Evolutionary conservation across 2,113 vertebrate species (phyloP), one percentile per base, ranked within the genome.

Genomic region (Orcinus orca): DNA sequence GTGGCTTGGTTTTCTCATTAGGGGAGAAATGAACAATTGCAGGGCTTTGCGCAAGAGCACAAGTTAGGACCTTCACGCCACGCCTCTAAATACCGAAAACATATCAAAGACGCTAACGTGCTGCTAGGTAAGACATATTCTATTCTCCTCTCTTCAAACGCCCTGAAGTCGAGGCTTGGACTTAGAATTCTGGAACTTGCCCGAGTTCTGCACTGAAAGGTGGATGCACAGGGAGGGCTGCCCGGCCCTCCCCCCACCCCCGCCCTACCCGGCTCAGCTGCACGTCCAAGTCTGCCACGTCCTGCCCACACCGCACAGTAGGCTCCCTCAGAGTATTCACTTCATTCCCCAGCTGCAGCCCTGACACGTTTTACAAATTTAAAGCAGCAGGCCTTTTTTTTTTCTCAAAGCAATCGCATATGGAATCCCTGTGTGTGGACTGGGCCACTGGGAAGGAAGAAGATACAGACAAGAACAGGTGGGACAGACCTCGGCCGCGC

Each of bases 401-500:
- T 15, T 38, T 9, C 17, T 14, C 23, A 17, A 29, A 62, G 76
- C 73, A 60, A 60, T 13, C 8, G 0, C 2, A 21, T 1, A 3
- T 6, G 3, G 71, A 73, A 29, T 8, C 20, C 60, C 33, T 3
- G 0, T 29, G 44, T 15, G 58, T 6, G 23, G 25, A 33, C n/a
- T 0, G 11, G 84, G 25, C 26, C 53, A 2, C 26, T 6, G 14
- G 58, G 41, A 36, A 33, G 47, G 33, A 44, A 53, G 29, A 38
- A 29, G 17, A 55, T 36, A 12, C 1, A 5, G 89, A 18, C 25
- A 6, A 5, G 31, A n/a, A 18, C 18, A 6, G 44, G 26, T 1
- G 8, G 5, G 33, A 21, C 13, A 5, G 55, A 44, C n/a, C n/a
- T 8, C 12, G 7, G 58, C 21, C 0, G 29, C 1, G 3, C 6